These are phyloP conservation scores for Mycalesis mineus DNA, from an alignment of 2,888 invertebrate genomes.

Conservation along the genomic window DNA sequence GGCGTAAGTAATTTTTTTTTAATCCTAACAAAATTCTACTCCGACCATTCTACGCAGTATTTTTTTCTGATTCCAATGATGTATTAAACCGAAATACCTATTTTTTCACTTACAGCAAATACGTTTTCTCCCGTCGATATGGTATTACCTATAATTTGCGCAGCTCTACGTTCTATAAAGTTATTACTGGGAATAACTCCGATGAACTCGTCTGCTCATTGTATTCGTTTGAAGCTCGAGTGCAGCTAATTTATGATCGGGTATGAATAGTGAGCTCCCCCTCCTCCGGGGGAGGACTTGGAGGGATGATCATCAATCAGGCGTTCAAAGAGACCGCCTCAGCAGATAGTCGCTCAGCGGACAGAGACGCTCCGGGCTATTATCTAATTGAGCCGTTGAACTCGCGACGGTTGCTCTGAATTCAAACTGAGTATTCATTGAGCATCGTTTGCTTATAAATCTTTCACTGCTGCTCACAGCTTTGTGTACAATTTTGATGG, in stretches of 20 bases:
- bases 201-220: constrained; percentile 30
- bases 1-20: too few relatives aligned
- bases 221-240: constrained; percentile 36
- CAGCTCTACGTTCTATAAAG: not conserved
- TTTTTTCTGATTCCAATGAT: too few relatives aligned
- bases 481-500: too few relatives aligned
- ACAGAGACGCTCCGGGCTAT: not conserved
- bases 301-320: not conserved
- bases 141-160: too few relatives aligned
- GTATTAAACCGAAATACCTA: too few relatives aligned
- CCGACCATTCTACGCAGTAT: too few relatives aligned
- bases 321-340: not conserved
- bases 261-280: constrained; percentile 12
- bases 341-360: not conserved
- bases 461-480: too few relatives aligned
- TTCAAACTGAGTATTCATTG: too few relatives aligned
- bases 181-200: constrained; percentile 27
- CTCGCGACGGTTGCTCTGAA: not conserved
- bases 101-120: too few relatives aligned
- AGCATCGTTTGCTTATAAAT: too few relatives aligned
- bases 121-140: too few relatives aligned
- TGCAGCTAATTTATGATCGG: constrained; percentile 49
- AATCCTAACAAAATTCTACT: too few relatives aligned
- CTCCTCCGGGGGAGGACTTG: not conserved
- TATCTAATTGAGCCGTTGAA: not conserved